phyloP scores from a whole-genome alignment of 1,140 invertebrate genomes.

The Lasioglossum baleicum region DNA sequence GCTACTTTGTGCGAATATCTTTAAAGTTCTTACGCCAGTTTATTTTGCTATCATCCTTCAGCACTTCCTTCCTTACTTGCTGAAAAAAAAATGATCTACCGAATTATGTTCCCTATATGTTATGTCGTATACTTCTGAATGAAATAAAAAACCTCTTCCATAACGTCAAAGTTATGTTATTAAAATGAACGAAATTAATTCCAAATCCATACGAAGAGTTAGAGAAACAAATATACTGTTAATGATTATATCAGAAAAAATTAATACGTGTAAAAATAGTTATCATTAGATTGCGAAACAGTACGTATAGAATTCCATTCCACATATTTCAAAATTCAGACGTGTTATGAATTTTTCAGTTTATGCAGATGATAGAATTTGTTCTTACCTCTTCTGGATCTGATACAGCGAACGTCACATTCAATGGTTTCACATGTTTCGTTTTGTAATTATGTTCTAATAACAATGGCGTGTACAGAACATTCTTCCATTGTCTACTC shows the following conservation, averaged over 20 bases:
- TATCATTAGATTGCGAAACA: not conserved
- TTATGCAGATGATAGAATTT: slow-evolving; percentile 1
- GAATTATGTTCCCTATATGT: slow-evolving; percentile 39
- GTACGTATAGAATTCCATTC: slow-evolving; percentile 13
- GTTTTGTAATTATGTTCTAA: slow-evolving; percentile 94
- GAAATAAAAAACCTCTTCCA: slow-evolving; percentile 18
- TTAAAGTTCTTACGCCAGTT: slow-evolving; percentile 60
- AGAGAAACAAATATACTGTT: slow-evolving; percentile 29
- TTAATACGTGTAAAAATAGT: slow-evolving; percentile 32
- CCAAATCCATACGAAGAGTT: slow-evolving; percentile 15
- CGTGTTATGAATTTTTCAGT: not conserved
- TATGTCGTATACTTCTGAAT: slow-evolving; percentile 29
- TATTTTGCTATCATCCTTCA: slow-evolving; percentile 48
- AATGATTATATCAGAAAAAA: slow-evolving; percentile 24
- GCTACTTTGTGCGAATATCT: slow-evolving; percentile 45
- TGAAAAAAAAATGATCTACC: slow-evolving; percentile 61
- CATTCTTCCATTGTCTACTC: slow-evolving; percentile 98
- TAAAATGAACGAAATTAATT: not conserved
- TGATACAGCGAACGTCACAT: slow-evolving; percentile 93
- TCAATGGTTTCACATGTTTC: slow-evolving; percentile 89
- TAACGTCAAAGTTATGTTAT: not conserved
- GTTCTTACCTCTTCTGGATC: slow-evolving; percentile 86
- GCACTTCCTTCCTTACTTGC: slow-evolving; percentile 54
- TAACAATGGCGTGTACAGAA: slow-evolving; percentile 94
- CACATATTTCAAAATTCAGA: not conserved